Percentiles rank a stretch among this genome's conserved stretches.
Evolutionary conservation across 2,797 vertebrate species (phyloP).

Genomic region (Alosa sapidissima): DNA sequence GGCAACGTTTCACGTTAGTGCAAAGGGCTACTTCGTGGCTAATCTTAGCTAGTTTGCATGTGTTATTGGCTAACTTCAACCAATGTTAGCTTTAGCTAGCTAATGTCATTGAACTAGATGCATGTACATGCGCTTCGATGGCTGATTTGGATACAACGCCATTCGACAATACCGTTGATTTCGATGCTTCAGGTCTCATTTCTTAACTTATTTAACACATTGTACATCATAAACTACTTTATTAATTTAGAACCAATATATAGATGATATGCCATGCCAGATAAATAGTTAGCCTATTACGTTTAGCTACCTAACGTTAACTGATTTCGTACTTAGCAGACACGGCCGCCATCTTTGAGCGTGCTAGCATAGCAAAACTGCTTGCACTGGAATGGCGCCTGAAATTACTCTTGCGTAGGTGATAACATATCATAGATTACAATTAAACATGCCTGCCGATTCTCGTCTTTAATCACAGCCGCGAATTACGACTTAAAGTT

Average conservation of each 20-base stretch:
- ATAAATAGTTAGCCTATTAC: background rate
- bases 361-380: slow-evolving; percentile 26
- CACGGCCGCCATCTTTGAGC: slow-evolving; percentile 69
- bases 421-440: background rate
- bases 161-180: background rate
- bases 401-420: slow-evolving; percentile 3
- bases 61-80: background rate
- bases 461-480: background rate
- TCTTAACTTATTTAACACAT: background rate
- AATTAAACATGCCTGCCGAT: background rate
- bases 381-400: slow-evolving; percentile 45
- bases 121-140: background rate
- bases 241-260: background rate
- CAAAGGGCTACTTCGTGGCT: too few species aligned
- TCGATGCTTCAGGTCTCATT: background rate
- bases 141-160: background rate
- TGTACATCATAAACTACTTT: background rate
- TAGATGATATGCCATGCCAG: background rate
- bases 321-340: slow-evolving; percentile 18
- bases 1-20: too few species aligned
- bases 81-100: background rate
- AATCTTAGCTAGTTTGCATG: background rate
- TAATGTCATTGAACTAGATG: slow-evolving; percentile 12
- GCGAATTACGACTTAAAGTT: background rate
- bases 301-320: slow-evolving; percentile 45